These are phyloP conservation scores for Neoseiulus cucumeris DNA, from an alignment of 1,140 invertebrate genomes.

Conservation along the genomic window DNA sequence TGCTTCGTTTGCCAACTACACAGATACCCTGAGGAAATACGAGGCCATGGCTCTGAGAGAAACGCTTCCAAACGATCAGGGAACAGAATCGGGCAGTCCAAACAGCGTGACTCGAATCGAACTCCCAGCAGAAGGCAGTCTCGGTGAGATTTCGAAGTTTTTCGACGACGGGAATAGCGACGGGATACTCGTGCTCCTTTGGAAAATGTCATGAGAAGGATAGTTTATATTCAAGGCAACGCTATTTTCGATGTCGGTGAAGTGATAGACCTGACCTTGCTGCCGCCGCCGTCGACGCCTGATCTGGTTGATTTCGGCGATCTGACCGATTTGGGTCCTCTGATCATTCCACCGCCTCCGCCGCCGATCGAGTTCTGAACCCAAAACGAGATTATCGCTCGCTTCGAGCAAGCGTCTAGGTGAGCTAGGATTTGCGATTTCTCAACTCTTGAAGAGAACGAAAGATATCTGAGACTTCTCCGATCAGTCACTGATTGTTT, in stretches of 20 bases:
- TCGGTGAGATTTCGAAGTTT: background rate
- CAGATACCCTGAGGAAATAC: background rate
- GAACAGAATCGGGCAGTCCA: background rate
- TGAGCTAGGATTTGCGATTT: too few species aligned
- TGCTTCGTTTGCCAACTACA: slow-evolving; percentile 1
- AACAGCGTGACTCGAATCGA: background rate
- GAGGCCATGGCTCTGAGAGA: background rate
- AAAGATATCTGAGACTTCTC: too few species aligned
- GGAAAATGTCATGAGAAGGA: too few species aligned
- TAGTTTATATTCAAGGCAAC: too few species aligned
- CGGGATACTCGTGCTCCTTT: too few species aligned
- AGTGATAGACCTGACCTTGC: background rate
- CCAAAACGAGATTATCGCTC: slow-evolving; percentile 6
- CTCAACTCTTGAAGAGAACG: background rate
- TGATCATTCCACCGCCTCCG: background rate
- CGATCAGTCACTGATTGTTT: background rate
- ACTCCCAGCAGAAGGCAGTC: slow-evolving; percentile 2
- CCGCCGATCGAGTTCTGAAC: slow-evolving; percentile 7
- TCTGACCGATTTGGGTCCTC: background rate
- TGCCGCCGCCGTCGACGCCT: background rate
- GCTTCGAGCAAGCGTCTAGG: slow-evolving; percentile 4
- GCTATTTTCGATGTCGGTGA: background rate
- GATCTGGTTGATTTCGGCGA: background rate
- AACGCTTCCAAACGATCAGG: background rate
- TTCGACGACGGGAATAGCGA: too few species aligned